Evolutionary conservation across 2,113 vertebrate species (phyloP), one percentile per base, ranked within the genome.

Genomic region (Pelmatolapia mariae): DNA sequence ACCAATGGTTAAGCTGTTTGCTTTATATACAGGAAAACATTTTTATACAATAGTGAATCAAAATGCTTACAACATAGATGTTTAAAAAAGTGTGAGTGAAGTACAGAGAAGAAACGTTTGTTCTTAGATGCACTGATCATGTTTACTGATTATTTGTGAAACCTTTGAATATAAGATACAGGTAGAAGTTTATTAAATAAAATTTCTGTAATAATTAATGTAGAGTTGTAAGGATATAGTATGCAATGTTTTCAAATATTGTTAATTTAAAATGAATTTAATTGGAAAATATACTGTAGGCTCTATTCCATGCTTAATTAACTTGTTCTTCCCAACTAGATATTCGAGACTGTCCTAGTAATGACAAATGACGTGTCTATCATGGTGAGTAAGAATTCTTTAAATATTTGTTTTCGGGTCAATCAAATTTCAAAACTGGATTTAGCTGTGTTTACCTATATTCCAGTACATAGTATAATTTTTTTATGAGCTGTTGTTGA

Each of bases 381-480:
- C n/a, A 2, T 3, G 57, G 91, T 92, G 31, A 84, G 89, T 83
- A 81, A 81, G 8, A 33, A 9, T 4, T 10, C 11, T 45, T 33
- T 47, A n/a, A 53, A 85, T 33, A 9, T 18, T 11, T 54, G n/a
- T 24, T 12, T 54, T 54, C 5, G 3, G 11, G 40, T 13, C 40
- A 13, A 5, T 13, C 40, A 43, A 5, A 40, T 40, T 40, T 40
- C 38, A 11, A 40, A 40, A 40, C 38, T 40, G 38, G 1, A 43
- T 43, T 43, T 43, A 43, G 2, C 11, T 43, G 40, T 43, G 10
- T 43, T 43, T 43, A 43, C 40, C 11, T 43, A 43, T 43, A 43
- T 43, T 43, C 40, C 10, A 43, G 40, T 5, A 43, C 40, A 43
- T 12, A 43, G 3, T 12, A 43, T 12, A 40, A 40, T 40, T 43